phyloP scores from a whole-genome alignment of 2,113 vertebrate species.

The Sturnus vulgaris region DNA sequence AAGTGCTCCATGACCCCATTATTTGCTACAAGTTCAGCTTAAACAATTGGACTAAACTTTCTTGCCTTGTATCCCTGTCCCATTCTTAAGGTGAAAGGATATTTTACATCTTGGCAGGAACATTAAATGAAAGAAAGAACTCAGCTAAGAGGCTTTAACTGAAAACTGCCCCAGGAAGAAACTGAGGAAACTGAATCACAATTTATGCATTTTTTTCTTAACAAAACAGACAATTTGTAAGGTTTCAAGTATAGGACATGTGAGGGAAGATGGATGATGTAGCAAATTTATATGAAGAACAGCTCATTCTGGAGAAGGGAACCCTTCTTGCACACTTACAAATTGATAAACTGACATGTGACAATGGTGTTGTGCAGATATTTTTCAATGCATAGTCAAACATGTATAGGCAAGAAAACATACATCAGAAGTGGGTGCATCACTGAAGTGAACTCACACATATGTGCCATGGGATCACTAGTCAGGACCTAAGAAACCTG shows the following conservation, averaged over 20 bases:
- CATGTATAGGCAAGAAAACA: neutral
- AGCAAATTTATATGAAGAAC: neutral
- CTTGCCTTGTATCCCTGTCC: neutral
- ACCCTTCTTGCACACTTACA: neutral
- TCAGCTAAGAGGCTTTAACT: neutral
- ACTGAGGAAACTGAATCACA: neutral
- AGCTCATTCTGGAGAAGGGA: neutral
- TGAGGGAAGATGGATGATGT: neutral
- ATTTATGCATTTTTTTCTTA: neutral
- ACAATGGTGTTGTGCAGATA: neutral
- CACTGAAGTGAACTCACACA: neutral
- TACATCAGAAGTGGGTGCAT: neutral
- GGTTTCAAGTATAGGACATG: neutral
- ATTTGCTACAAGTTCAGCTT: neutral
- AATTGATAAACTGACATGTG: neutral
- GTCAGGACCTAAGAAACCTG: neutral
- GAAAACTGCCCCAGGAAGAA: neutral
- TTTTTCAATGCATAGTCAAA: neutral
- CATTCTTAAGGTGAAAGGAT: neutral
- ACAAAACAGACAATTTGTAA: neutral
- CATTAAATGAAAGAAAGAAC: neutral
- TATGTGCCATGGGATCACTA: neutral
- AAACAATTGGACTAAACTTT: neutral
- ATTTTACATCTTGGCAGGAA: neutral
- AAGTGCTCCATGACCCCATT: neutral